A percentile compares a stretch with the other conserved stretches of the same genome.
These are phyloP conservation scores for Mactromeris polynyma DNA, from an alignment of 2,888 invertebrate species.

Conservation along the genomic window DNA sequence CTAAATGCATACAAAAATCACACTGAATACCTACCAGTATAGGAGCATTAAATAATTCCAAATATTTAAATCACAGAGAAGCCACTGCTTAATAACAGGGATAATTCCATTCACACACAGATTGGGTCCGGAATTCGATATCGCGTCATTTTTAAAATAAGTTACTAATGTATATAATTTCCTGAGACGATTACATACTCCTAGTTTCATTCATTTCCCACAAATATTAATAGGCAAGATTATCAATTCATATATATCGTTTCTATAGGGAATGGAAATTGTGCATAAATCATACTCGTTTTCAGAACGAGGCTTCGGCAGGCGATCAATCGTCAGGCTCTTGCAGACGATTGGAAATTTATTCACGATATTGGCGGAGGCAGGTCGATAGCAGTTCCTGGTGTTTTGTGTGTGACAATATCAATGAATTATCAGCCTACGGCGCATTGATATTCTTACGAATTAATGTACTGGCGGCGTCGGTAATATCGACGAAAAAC, in stretches of 20 bases:
- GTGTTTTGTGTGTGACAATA: constrained; percentile 33
- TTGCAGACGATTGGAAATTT: constrained; percentile 60
- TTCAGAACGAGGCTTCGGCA: constrained; percentile 76
- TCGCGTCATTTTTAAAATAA: constrained; percentile 38
- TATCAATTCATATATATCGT: constrained; percentile 63
- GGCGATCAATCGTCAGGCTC: constrained; percentile 57
- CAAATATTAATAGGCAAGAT: constrained; percentile 45
- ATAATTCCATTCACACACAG: constrained; percentile 26
- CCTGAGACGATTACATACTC: constrained; percentile 33
- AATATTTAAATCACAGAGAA: constrained; percentile 26
- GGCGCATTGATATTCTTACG: constrained; percentile 25
- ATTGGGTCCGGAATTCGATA: not conserved
- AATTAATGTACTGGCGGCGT: not conserved
- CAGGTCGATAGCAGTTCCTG: constrained; percentile 35
- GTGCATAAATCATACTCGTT: constrained; percentile 81
- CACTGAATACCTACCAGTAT: constrained; percentile 21
- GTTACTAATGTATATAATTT: not conserved
- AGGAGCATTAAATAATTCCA: constrained; percentile 32
- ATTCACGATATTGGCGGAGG: constrained; percentile 35
- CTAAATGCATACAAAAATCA: not conserved
- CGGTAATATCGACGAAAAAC: not conserved
- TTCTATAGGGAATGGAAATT: constrained; percentile 64
- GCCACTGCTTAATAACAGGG: constrained; percentile 11
- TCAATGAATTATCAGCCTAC: constrained; percentile 22
- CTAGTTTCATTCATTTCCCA: constrained; percentile 38